Conservation (phyloP, 2,797 vertebrate species). For the Gastrophryne carolinensis region DNA sequence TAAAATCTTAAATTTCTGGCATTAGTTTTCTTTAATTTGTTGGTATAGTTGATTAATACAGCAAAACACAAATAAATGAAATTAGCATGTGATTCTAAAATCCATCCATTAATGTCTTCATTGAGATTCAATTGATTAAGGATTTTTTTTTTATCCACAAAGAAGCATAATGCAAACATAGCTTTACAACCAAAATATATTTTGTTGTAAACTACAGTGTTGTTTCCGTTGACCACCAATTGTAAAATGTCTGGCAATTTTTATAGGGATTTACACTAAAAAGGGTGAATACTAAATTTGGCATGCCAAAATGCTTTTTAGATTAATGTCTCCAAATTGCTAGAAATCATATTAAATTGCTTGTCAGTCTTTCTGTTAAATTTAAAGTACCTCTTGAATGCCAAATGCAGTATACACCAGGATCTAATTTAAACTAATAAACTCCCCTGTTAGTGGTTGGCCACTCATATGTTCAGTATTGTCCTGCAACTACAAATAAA, state of each 20-base stretch:
- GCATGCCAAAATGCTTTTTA: not conserved
- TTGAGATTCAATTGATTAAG: not conserved
- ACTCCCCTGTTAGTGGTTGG: not conserved
- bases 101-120: slow-evolving; percentile 70
- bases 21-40: slow-evolving; percentile 80
- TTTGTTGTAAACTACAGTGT: slow-evolving; percentile 64
- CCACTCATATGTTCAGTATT: not conserved
- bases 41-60: slow-evolving; percentile 88
- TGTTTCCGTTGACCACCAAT: slow-evolving; percentile 64
- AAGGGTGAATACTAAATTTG: not conserved
- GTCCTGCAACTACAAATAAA: no score
- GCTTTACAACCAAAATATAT: slow-evolving; percentile 60
- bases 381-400: not conserved
- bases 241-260: slow-evolving; percentile 57
- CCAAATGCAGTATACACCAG: not conserved
- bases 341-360: not conserved
- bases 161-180: slow-evolving; percentile 69
- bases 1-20: slow-evolving; percentile 78
- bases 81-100: slow-evolving; percentile 84
- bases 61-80: slow-evolving; percentile 85
- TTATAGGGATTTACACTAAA: slow-evolving; percentile 63
- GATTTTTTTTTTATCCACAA: slow-evolving; percentile 63
- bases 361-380: not conserved
- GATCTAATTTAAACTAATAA: not conserved
- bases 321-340: not conserved